These are phyloP conservation scores for Siniperca scherzeri DNA, from an alignment of 2,797 vertebrate genomes.

Conservation along the genomic window DNA sequence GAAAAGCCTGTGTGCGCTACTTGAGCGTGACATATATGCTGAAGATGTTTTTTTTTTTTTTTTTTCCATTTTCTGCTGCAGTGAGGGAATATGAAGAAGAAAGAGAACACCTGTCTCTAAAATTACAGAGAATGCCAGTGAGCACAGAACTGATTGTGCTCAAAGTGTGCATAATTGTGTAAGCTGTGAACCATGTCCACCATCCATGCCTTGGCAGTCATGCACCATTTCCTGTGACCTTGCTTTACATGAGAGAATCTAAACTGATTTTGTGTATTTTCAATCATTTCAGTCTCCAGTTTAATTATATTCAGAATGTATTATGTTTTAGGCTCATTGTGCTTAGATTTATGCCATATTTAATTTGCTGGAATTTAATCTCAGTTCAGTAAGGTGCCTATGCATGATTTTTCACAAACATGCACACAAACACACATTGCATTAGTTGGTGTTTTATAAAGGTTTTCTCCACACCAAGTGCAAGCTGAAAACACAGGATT, in stretches of 20 bases:
- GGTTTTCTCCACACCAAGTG: background rate
- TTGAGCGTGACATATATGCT: slow-evolving; percentile 63
- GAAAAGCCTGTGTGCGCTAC: slow-evolving; percentile 49
- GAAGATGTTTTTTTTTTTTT: slow-evolving; percentile 20
- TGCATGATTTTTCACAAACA: background rate
- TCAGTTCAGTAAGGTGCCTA: background rate
- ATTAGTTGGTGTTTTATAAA: background rate
- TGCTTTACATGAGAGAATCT: slow-evolving; percentile 33
- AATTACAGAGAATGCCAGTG: slow-evolving; percentile 51
- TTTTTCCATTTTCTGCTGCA: slow-evolving; percentile 33
- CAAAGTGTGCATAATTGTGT: slow-evolving; percentile 53
- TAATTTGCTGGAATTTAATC: background rate
- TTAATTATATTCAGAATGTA: background rate
- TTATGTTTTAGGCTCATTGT: background rate
- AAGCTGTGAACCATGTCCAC: slow-evolving; percentile 55
- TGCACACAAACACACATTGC: background rate
- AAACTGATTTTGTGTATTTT: slow-evolving; percentile 14
- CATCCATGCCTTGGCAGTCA: slow-evolving; percentile 46
- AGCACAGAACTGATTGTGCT: slow-evolving; percentile 51
- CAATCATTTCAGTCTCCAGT: slow-evolving; percentile 5
- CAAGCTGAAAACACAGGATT: background rate
- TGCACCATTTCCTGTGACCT: slow-evolving; percentile 58
- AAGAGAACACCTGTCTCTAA: slow-evolving; percentile 60
- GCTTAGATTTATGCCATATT: background rate
- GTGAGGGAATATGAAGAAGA: slow-evolving; percentile 43